Percentiles rank a stretch among this genome's conserved stretches.
phyloP scores from a whole-genome alignment of 1,140 invertebrate species.

The Telenomus remus region DNA sequence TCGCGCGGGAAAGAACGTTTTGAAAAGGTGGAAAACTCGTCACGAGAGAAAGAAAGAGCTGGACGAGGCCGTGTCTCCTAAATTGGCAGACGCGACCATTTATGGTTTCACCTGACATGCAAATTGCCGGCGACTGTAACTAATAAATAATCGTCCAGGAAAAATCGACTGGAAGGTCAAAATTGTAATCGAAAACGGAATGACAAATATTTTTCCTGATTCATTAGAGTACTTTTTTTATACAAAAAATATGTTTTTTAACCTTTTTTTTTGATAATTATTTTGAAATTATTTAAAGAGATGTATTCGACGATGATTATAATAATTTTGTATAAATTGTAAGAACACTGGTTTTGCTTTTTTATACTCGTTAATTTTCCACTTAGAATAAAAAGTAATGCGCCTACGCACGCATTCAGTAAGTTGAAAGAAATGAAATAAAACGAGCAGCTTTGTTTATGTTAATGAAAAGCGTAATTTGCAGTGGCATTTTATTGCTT shows the following conservation, averaged over 20 bases:
- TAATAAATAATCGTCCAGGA: slow-evolving; percentile 37
- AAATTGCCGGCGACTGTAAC: slow-evolving; percentile 38
- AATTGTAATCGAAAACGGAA: not conserved
- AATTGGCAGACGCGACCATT: slow-evolving; percentile 61
- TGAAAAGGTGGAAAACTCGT: slow-evolving; percentile 16
- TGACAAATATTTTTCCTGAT: too few species aligned
- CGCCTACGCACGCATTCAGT: not conserved
- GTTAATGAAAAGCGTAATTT: slow-evolving; percentile 16
- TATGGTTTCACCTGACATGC: slow-evolving; percentile 47
- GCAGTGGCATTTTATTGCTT: slow-evolving; percentile 13
- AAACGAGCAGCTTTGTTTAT: slow-evolving; percentile 7
- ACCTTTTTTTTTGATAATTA: too few species aligned
- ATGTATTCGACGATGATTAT: not conserved
- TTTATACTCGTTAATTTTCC: too few species aligned
- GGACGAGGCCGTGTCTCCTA: slow-evolving; percentile 50
- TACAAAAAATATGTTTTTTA: not conserved
- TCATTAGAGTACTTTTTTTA: too few species aligned
- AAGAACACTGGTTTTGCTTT: too few species aligned
- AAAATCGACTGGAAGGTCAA: slow-evolving; percentile 8
- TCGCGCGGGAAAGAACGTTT: slow-evolving; percentile 18
- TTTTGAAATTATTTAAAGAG: not conserved
- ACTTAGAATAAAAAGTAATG: too few species aligned
- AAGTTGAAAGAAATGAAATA: not conserved
- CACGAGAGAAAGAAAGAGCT: slow-evolving; percentile 3
- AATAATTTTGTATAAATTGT: too few species aligned